These are phyloP conservation scores for Mesitornis unicolor DNA, from an alignment of 2,113 vertebrate species.

Conservation along the genomic window DNA sequence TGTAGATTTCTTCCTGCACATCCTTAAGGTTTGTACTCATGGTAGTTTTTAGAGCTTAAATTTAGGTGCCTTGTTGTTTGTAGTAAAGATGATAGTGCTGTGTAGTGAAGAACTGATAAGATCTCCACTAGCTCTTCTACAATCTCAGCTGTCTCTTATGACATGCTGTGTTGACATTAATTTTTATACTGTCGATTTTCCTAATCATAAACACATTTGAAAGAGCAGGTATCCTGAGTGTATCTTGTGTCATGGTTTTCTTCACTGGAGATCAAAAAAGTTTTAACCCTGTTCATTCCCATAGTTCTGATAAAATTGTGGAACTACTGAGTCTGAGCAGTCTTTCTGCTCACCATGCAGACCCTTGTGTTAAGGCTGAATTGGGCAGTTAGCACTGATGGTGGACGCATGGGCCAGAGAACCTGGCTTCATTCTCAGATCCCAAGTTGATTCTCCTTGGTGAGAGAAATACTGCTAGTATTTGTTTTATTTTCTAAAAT, in stretches of 20 bases:
- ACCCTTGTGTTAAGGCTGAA: neutral
- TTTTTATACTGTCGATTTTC: neutral
- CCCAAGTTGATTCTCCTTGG: neutral
- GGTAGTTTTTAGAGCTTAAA: neutral
- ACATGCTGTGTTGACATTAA: neutral
- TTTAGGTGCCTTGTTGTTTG: neutral
- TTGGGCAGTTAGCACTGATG: neutral
- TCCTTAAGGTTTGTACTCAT: neutral
- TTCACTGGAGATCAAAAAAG: neutral
- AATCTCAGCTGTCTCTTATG: neutral
- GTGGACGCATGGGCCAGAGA: neutral
- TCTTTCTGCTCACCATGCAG: too few relatives aligned
- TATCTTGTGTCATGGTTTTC: neutral
- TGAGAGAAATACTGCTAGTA: neutral
- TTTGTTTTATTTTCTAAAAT: neutral
- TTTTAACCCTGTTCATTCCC: neutral
- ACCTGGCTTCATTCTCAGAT: neutral
- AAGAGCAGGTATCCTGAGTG: neutral
- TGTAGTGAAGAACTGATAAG: neutral
- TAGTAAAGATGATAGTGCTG: neutral
- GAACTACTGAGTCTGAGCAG: neutral
- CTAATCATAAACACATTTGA: neutral
- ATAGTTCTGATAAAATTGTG: neutral
- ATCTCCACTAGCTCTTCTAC: neutral
- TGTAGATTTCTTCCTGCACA: neutral